These are phyloP conservation scores for Peromyscus aztecus DNA, from an alignment of 2,797 vertebrate species.

Conservation along the genomic window DNA sequence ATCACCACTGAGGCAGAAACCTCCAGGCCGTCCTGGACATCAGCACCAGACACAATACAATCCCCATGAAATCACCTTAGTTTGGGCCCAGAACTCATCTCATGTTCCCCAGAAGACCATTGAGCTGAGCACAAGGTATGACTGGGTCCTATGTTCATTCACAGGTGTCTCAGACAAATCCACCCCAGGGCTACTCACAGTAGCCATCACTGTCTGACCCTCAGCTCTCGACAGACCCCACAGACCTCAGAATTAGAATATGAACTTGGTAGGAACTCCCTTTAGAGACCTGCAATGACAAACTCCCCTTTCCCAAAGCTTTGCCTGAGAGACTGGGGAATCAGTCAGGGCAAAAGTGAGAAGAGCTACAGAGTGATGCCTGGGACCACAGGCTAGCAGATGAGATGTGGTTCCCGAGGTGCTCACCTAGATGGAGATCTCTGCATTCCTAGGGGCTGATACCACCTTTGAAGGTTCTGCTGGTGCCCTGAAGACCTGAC, in stretches of 20 bases:
- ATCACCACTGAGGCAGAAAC: background rate
- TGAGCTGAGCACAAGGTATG: background rate
- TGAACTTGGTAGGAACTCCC: background rate
- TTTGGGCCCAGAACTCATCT: background rate
- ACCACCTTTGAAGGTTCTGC: background rate
- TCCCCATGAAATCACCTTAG: too few relatives aligned
- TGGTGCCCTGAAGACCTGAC: background rate
- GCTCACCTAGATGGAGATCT: background rate
- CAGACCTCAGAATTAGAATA: background rate
- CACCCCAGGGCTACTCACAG: background rate
- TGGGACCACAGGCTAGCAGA: background rate
- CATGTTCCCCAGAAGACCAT: background rate
- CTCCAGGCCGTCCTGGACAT: background rate
- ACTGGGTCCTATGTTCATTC: background rate
- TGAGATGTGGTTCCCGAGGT: background rate
- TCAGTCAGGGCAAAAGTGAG: background rate
- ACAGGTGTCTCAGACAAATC: background rate
- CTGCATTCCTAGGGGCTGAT: background rate
- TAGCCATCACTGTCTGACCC: background rate
- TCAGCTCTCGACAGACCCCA: too few relatives aligned
- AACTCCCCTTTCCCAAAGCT: background rate
- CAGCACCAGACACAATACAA: background rate
- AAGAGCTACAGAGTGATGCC: background rate
- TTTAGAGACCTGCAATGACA: background rate
- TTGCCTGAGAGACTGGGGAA: background rate